Conservation (phyloP, 2,797 vertebrate species). For the Petrocephalus schoutedeni region DNA sequence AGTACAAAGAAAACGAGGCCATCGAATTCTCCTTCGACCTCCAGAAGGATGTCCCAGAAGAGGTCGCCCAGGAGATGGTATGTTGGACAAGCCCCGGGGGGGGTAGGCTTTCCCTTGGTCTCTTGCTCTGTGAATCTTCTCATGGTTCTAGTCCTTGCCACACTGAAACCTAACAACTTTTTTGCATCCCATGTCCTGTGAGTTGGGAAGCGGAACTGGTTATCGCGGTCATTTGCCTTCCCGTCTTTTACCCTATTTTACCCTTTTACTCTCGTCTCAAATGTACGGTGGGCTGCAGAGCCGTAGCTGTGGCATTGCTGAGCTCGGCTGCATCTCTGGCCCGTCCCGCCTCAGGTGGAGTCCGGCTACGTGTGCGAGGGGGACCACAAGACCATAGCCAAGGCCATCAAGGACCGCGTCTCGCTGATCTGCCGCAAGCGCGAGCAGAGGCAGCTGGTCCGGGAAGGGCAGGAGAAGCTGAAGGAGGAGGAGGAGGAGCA, state of each 20-base stretch:
- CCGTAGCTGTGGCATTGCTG: not conserved
- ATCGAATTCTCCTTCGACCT: slow-evolving; percentile 98
- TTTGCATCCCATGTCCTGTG: too few species aligned
- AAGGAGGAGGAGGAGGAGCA: slow-evolving; percentile 77
- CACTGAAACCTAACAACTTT: not conserved
- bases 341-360: slow-evolving; percentile 71
- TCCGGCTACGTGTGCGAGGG: slow-evolving; percentile 95
- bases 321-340: not conserved
- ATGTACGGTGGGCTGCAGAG: not conserved
- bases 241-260: not conserved
- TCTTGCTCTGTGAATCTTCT: not conserved
- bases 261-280: not conserved
- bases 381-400: slow-evolving; percentile 98
- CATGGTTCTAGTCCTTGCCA: not conserved
- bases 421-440: slow-evolving; percentile 89
- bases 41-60: slow-evolving; percentile 91
- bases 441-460: slow-evolving; percentile 85
- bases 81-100: slow-evolving; percentile 28
- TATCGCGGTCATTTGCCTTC: not conserved
- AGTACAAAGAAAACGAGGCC: slow-evolving; percentile 99
- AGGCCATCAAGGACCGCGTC: slow-evolving; percentile 95
- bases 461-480: slow-evolving; percentile 87
- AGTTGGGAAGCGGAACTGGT: not conserved
- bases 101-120: not conserved
- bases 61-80: slow-evolving; percentile 99